phyloP scores from a whole-genome alignment of 2,797 vertebrate species.

The Eulemur albifrons region DNA sequence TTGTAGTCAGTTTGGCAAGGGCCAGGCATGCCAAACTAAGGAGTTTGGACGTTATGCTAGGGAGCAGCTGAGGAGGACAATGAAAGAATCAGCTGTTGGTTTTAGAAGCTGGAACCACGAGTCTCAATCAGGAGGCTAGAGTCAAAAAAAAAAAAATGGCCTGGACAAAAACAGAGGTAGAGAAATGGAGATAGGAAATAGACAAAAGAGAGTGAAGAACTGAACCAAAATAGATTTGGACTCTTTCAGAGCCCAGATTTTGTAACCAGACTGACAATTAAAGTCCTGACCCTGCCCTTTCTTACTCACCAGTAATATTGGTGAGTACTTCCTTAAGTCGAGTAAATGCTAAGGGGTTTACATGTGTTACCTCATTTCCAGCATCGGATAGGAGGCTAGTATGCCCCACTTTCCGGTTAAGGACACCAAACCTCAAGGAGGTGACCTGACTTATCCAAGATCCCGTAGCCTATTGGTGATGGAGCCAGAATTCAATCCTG shows the following conservation, averaged over 20 bases:
- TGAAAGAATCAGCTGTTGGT: background rate
- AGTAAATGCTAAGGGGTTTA: background rate
- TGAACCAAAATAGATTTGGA: background rate
- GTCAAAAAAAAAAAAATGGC: background rate
- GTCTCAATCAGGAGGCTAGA: background rate
- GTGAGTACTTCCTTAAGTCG: background rate
- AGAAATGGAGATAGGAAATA: background rate
- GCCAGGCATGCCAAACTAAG: background rate
- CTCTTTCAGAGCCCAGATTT: background rate
- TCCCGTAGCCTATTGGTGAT: background rate
- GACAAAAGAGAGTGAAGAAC: background rate
- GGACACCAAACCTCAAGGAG: background rate
- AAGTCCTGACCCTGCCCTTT: background rate
- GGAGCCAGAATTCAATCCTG: background rate
- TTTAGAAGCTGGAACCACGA: background rate
- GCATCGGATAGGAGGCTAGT: background rate
- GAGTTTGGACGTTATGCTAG: background rate
- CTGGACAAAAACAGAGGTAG: background rate
- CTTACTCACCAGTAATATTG: background rate
- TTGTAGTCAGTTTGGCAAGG: background rate
- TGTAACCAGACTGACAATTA: background rate
- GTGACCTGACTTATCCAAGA: background rate
- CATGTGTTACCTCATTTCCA: background rate
- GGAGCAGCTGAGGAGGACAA: background rate
- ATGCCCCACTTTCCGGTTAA: background rate